Evolutionary conservation across 1,140 invertebrate species (phyloP), one percentile per base, ranked within the genome.

Genomic region (Zophobas morio): DNA sequence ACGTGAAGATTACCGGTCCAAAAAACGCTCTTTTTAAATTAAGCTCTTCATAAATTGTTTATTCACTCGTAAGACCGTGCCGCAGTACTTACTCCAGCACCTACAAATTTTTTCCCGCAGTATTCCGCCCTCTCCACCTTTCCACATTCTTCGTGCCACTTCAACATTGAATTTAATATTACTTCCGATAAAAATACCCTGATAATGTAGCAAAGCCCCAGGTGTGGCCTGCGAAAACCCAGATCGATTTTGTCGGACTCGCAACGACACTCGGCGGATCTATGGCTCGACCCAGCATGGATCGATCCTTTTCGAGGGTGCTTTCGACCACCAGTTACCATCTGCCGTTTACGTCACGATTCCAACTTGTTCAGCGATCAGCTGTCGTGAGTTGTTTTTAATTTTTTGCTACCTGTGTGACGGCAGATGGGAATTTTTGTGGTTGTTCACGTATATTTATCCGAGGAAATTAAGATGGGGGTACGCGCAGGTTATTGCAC

Each of bases 291-390:
- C 20, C 20, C 20, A 20, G 20, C 20, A 20, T 20, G 20, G 20
- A 20, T 20, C 20, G 20, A 20, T 20, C 20, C 20, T 20, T 20
- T 20, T 20, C 20, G 35, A 73, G 54, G 70, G 70, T 72, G 32
- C 71, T 51, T 73, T 54, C 71, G 71, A 8, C 49, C 49, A 51
- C 42, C 49, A 70, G 47, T 74, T 42, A 76, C 75, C 75, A 76
- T 76, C 75, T 76, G 75, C 75, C 42, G 75, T 71, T 49, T 54
- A 76, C 75, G 75, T 76, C 75, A 76, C 66, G 56, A 73, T 51
- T 75, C 39, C 46, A 75, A 76, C 75, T 71, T 76, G 75, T 71
- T 70, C 71, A 73, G 56, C 75, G 46, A 76, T 76, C 75, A 76
- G 75, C 75, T 76, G 75, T 76, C 75, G 66, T 63, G 39, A 60